phyloP scores from a whole-genome alignment of 2,113 vertebrate genomes.

The Sclerurus mexicanus region DNA sequence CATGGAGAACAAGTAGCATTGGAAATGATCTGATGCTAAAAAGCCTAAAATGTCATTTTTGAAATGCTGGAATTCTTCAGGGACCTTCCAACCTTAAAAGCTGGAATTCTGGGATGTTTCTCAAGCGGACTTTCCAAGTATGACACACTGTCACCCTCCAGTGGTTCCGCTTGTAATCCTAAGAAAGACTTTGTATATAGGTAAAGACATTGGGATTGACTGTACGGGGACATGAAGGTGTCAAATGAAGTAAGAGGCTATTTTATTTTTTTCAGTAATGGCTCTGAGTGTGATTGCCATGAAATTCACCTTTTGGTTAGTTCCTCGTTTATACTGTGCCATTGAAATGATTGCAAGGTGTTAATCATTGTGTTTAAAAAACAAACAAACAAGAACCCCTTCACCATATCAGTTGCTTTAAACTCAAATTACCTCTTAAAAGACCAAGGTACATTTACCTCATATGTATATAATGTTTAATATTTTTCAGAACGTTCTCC shows the following conservation, averaged over 20 bases:
- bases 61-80: conserved; percentile 41
- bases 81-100: conserved; percentile 21
- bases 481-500: conserved; percentile 76
- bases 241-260: conserved; percentile 27
- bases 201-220: conserved; percentile 5
- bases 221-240: conserved; percentile 18
- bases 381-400: background rate
- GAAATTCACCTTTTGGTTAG: conserved; percentile 59
- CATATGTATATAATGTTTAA: conserved; percentile 78
- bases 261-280: conserved; percentile 54
- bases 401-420: conserved; percentile 76
- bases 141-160: conserved; percentile 11
- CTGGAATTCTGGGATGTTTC: conserved; percentile 33
- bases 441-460: conserved; percentile 86
- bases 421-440: conserved; percentile 81
- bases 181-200: conserved; percentile 43
- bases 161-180: conserved; percentile 27
- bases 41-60: background rate
- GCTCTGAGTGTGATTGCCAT: conserved; percentile 57
- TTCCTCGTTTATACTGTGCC: conserved; percentile 65
- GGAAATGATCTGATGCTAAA: background rate
- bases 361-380: conserved; percentile 55
- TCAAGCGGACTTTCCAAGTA: conserved; percentile 14
- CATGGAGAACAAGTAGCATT: background rate
- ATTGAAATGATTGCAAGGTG: conserved; percentile 48